Evolutionary conservation across 1,140 invertebrate genomes (phyloP), one percentile per base, ranked within the genome.

Genomic region (Venturia canescens): DNA sequence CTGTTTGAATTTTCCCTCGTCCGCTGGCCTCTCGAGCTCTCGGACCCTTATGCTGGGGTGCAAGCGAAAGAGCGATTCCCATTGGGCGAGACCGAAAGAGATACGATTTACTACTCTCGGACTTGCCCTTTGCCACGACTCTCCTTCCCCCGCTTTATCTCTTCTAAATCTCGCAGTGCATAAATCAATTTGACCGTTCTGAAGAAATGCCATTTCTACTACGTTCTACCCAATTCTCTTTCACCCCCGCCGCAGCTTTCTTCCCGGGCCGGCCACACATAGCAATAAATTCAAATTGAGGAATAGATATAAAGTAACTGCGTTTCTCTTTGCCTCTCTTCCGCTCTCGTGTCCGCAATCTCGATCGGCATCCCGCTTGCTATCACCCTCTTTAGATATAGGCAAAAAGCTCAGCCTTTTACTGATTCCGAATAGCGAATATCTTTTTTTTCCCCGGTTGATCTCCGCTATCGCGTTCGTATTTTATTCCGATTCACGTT

Each of bases 151-250:
- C 15, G 21, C 69, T 34, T 21, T 70, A 29, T 13, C 70, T 48
- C 38, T 44, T 44, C 7, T 44, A 44, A 44, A 44, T 44, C 7
- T 44, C 38, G 5, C 70, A 50, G 70, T 72, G 70, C 70, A 72
- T 72, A 72, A 72, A 72, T 72, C 70, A 72, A 38, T 72, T 72
- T 72, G 38, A 72, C 34, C 70, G 70, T 72, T 72, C 70, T 72
- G 26, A 48, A 72, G 70, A 72, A 72, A 72, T 48, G 70, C 70
- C 13, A 72, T 72, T 72, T 72, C 31, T 71, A 34, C 31, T 34
- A 34, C 69, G 34, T 38, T 38, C 70, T 26, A 34, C 70, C 4
- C 60, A 44, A 44, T 4, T 9, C 38, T 44, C 3, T 9, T 11
- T 5, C 38, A 48, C 70, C 44, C 38, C 6, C 38, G 16, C 70